phyloP scores from a whole-genome alignment of 2,113 vertebrate genomes.

The Scomber scombrus region DNA sequence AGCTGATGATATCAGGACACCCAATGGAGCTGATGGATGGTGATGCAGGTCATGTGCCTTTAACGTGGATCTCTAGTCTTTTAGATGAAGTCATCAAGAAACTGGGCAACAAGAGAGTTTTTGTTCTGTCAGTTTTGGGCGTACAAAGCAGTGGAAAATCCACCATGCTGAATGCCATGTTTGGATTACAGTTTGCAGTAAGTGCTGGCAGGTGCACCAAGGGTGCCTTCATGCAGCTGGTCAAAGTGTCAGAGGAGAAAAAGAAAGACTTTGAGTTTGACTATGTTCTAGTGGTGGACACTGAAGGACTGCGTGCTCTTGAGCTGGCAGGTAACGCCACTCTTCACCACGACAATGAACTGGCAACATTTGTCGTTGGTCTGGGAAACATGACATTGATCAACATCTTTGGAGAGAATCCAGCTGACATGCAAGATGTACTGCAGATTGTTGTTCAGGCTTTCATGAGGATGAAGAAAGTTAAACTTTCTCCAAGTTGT shows the following conservation, averaged over 20 bases:
- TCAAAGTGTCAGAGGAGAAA: conserved; percentile 59
- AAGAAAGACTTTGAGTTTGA: conserved; percentile 27
- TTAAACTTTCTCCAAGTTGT: conserved; percentile 61
- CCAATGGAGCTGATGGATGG: conserved; percentile 89
- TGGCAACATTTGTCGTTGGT: conserved; percentile 68
- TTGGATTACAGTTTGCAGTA: no score
- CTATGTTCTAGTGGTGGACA: conserved; percentile 56
- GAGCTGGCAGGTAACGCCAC: conserved; percentile 23
- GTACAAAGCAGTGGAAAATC: conserved; percentile 81
- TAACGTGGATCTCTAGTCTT: conserved; percentile 84
- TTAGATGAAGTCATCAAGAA: conserved; percentile 81
- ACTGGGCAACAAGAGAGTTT: conserved; percentile 81
- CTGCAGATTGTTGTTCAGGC: conserved; percentile 70
- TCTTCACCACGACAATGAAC: conserved; percentile 24
- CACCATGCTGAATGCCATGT: no score
- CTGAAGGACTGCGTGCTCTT: conserved; percentile 62
- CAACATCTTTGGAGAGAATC: conserved; percentile 68
- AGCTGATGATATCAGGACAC: conserved; percentile 84
- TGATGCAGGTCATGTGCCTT: conserved; percentile 84
- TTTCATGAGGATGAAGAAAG: conserved; percentile 69
- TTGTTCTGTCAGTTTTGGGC: conserved; percentile 87
- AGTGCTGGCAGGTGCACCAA: no score
- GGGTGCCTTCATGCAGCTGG: neutral
- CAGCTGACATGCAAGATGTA: conserved; percentile 67
- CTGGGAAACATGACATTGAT: conserved; percentile 68